Conservation (phyloP, 2,797 vertebrate genomes). For the Sebastes taczanowskii region DNA sequence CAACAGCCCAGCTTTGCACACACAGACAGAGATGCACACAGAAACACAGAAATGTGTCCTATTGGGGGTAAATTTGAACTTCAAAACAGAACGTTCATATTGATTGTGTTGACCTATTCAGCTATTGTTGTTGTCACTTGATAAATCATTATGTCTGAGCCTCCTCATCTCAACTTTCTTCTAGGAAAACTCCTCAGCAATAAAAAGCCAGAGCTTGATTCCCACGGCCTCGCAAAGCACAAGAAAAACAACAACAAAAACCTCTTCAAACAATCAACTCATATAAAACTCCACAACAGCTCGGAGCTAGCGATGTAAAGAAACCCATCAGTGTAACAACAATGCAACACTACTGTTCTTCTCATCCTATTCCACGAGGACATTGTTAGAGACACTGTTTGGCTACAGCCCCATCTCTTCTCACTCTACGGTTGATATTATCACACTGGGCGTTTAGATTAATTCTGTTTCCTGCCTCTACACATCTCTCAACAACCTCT, state of each 20-base stretch:
- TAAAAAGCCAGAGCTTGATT: conserved; percentile 72
- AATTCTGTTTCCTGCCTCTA: conserved; percentile 86
- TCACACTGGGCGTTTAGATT: conserved; percentile 89
- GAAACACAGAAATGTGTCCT: not conserved
- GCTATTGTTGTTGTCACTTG: conserved; percentile 44
- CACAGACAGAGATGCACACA: not conserved
- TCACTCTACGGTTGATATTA: conserved; percentile 86
- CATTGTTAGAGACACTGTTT: conserved; percentile 85
- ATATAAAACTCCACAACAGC: conserved; percentile 84
- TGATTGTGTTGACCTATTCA: conserved; percentile 40
- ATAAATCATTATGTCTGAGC: conserved; percentile 40
- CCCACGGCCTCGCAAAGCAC: conserved; percentile 82
- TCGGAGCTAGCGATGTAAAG: conserved; percentile 64
- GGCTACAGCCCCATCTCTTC: conserved; percentile 85
- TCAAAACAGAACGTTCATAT: conserved; percentile 31
- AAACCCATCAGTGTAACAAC: conserved; percentile 40
- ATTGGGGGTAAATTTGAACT: conserved; percentile 17
- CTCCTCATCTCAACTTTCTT: conserved; percentile 33
- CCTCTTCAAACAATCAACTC: conserved; percentile 81
- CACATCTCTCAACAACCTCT: conserved; percentile 88
- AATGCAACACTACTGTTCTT: conserved; percentile 67
- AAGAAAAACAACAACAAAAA: conserved; percentile 85
- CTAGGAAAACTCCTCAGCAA: conserved; percentile 28
- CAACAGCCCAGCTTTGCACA: conserved; percentile 40
- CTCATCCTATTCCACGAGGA: conserved; percentile 85